These are phyloP conservation scores for rat (Rattus norvegicus) DNA, from an alignment of 2,113 vertebrate genomes.

Conservation along the genomic window DNA sequence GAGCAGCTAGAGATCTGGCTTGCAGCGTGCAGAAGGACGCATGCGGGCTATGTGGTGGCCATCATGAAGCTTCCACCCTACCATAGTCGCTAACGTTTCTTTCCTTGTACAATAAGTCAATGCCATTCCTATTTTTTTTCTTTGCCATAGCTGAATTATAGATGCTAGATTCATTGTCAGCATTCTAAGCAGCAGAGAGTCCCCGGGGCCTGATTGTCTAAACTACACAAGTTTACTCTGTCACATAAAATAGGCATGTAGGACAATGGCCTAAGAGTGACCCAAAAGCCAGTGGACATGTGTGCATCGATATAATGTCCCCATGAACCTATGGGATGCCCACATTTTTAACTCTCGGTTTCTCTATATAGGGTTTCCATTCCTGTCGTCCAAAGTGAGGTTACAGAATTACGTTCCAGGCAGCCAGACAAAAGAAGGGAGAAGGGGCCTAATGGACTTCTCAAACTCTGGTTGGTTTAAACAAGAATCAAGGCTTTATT, in stretches of 20 bases:
- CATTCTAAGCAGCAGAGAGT: background rate
- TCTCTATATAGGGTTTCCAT: background rate
- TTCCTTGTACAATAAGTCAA: background rate
- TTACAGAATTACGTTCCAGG: background rate
- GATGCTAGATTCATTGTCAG: background rate
- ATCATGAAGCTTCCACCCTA: background rate
- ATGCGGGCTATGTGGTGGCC: background rate
- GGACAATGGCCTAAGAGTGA: background rate
- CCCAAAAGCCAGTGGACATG: background rate
- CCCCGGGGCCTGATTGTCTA: background rate
- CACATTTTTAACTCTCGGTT: background rate
- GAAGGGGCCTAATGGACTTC: background rate
- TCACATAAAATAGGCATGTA: background rate
- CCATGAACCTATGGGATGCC: background rate
- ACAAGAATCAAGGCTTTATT: background rate
- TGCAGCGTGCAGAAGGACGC: background rate
- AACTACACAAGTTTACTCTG: conserved; percentile 23
- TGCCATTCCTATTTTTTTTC: background rate
- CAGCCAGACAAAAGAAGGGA: background rate
- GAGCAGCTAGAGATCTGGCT: background rate
- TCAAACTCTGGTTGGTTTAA: background rate
- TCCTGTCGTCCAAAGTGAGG: background rate
- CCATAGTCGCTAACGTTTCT: background rate
- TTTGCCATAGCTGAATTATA: background rate
- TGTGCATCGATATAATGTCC: no score